A percentile compares a stretch with the other conserved stretches of the same genome.
phyloP scores from a whole-genome alignment of 2,797 vertebrate species.

The Schizothorax lantsangensis region DNA sequence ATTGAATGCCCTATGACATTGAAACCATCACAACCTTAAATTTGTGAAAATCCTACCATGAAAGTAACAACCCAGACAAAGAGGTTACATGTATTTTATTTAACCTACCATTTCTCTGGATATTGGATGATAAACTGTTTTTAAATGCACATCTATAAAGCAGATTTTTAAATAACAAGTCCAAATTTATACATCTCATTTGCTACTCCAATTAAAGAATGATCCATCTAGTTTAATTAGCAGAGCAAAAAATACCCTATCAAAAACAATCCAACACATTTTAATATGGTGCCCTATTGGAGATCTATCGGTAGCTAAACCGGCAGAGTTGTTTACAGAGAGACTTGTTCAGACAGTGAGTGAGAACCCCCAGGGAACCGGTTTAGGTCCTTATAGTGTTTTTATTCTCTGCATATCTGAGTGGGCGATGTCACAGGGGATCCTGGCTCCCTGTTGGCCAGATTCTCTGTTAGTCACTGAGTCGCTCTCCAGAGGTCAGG shows the following conservation, averaged over 20 bases:
- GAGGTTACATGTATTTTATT: background rate
- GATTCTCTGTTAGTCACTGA: conserved; percentile 10
- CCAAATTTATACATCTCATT: background rate
- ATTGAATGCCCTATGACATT: background rate
- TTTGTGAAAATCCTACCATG: background rate
- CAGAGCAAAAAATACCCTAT: background rate
- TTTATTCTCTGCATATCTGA: background rate
- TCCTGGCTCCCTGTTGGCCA: conserved; percentile 16
- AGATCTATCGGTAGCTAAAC: background rate
- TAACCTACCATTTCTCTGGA: background rate
- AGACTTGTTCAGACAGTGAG: conserved; percentile 56
- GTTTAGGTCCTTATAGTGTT: conserved; percentile 5
- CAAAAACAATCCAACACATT: conserved; percentile 26
- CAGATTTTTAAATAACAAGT: background rate
- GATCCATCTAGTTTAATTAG: background rate
- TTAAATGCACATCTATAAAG: background rate
- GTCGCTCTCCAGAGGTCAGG: conserved; percentile 41
- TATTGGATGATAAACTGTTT: background rate
- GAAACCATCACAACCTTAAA: background rate
- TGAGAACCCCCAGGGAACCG: conserved; percentile 43
- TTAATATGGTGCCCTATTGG: conserved; percentile 11
- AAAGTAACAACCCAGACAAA: background rate
- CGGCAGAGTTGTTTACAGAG: conserved; percentile 44
- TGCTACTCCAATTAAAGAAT: background rate
- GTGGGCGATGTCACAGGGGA: conserved; percentile 30